phyloP scores from a whole-genome alignment of 2,113 vertebrate genomes.

The Gambusia holbrooki region DNA sequence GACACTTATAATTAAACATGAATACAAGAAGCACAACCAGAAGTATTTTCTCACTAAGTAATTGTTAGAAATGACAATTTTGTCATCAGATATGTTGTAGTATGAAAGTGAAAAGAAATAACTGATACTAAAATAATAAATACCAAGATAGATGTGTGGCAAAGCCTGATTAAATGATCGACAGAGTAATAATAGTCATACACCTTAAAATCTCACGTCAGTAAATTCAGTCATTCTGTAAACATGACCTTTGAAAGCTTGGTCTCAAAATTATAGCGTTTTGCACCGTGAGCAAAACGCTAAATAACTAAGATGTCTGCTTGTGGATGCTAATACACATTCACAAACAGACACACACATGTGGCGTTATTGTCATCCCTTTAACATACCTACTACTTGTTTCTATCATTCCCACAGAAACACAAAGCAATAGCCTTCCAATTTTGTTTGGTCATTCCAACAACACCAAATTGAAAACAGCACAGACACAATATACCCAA shows the following conservation, averaged over 20 bases:
- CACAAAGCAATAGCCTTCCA: conserved; percentile 21
- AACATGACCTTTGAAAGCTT: not conserved
- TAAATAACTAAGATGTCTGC: too few relatives aligned
- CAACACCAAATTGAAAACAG: conserved; percentile 14
- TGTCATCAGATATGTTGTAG: not conserved
- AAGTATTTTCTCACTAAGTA: too few relatives aligned
- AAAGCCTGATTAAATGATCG: not conserved
- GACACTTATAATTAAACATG: too few relatives aligned
- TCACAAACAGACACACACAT: conserved; percentile 3
- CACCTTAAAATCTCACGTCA: not conserved
- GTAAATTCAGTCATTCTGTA: not conserved
- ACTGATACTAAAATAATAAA: not conserved
- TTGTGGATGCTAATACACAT: conserved; percentile 6
- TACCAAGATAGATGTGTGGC: not conserved
- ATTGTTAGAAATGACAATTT: too few relatives aligned
- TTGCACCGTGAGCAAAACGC: too few relatives aligned
- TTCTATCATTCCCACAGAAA: conserved; percentile 41
- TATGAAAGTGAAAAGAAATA: not conserved
- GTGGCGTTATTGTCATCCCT: not conserved
- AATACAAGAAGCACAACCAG: not conserved
- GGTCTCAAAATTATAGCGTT: not conserved
- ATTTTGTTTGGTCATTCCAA: conserved; percentile 15
- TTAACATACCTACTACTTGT: not conserved
- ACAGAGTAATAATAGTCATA: not conserved
- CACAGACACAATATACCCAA: conserved; percentile 30